phyloP scores from a whole-genome alignment of 2,113 vertebrate species.

The Anser cygnoides region DNA sequence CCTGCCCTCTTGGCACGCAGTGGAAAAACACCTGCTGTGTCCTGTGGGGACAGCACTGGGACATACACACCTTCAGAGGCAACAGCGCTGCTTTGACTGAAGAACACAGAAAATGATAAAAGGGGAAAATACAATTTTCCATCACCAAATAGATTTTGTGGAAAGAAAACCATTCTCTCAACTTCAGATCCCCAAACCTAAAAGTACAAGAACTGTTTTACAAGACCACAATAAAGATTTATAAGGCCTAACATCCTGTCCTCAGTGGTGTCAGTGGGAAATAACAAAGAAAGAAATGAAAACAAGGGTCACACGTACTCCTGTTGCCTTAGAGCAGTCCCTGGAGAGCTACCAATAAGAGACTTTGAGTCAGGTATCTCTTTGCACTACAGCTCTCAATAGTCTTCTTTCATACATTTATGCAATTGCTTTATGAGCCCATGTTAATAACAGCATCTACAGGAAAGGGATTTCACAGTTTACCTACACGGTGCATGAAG shows the following conservation, averaged over 20 bases:
- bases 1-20: background rate
- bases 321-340: background rate
- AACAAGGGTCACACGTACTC: rapidly evolving
- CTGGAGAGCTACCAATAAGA: background rate
- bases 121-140: background rate
- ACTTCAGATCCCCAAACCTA: background rate
- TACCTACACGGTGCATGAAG: rapidly evolving
- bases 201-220: background rate
- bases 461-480: background rate
- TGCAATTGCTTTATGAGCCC: background rate
- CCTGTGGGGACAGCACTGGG: background rate
- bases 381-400: background rate
- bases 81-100: background rate
- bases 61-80: background rate
- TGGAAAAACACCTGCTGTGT: background rate
- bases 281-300: background rate
- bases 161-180: background rate
- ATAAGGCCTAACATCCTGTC: background rate
- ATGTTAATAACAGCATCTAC: background rate
- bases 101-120: background rate
- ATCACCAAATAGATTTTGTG: background rate
- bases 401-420: background rate
- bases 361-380: no score
- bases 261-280: background rate
- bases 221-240: background rate